Conservation (phyloP, 2,797 vertebrate species). For the Anomalospiza imberbis region DNA sequence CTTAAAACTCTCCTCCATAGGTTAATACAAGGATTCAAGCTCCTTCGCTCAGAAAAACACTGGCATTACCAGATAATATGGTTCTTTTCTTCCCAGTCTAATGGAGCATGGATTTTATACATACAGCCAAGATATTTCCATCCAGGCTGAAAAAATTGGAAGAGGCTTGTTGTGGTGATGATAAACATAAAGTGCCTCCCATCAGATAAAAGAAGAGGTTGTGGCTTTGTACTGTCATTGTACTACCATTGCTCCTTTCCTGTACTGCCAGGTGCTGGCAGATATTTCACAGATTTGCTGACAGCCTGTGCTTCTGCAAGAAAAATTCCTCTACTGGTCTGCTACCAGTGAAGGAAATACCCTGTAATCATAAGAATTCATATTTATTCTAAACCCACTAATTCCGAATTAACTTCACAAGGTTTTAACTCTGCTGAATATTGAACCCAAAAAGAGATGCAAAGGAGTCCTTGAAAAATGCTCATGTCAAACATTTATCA, state of each 20-base stretch:
- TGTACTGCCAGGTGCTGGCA: neutral
- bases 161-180: neutral
- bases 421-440: neutral
- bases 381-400: neutral
- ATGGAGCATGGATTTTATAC: neutral
- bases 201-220: neutral
- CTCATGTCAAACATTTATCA: neutral
- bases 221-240: neutral
- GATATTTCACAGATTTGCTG: accelerated
- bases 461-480: neutral
- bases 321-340: neutral
- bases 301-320: neutral
- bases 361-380: neutral
- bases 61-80: neutral
- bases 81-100: neutral
- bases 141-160: neutral
- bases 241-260: neutral
- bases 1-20: neutral
- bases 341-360: neutral
- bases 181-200: neutral
- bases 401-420: neutral
- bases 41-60: neutral
- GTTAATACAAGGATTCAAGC: neutral
- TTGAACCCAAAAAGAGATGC: neutral
- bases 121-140: neutral